A percentile compares a stretch with the other conserved stretches of the same genome.
These are phyloP conservation scores for Herminia tarsipennalis DNA, from an alignment of 2,888 invertebrate genomes.

Conservation along the genomic window DNA sequence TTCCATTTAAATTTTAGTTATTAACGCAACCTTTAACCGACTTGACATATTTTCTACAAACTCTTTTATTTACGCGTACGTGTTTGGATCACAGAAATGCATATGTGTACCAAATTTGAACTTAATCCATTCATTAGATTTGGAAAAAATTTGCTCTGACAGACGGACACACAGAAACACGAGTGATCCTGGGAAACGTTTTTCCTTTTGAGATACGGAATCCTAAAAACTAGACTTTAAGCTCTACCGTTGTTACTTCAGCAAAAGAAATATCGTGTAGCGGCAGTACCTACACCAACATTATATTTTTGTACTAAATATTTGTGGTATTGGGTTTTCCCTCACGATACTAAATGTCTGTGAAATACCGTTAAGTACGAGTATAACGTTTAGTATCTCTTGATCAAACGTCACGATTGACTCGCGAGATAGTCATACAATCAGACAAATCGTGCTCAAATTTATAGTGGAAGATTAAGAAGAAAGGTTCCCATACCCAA, in stretches of 20 bases:
- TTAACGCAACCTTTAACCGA: too few relatives aligned
- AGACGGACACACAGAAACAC: too few relatives aligned
- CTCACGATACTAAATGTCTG: neutral
- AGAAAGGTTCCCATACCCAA: too few relatives aligned
- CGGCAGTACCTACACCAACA: neutral
- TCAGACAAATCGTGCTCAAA: neutral
- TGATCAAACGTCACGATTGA: constrained; percentile 5
- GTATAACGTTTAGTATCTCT: constrained; percentile 2
- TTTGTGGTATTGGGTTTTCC: constrained; percentile 7
- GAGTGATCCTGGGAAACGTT: too few relatives aligned
- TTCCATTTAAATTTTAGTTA: too few relatives aligned
- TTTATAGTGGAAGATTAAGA: neutral
- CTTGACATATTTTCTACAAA: too few relatives aligned
- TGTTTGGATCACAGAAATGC: too few relatives aligned
- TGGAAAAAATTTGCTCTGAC: neutral
- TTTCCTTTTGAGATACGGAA: too few relatives aligned
- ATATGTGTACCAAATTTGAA: too few relatives aligned
- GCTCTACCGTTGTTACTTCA: neutral
- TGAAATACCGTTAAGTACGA: constrained; percentile 9
- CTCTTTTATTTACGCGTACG: too few relatives aligned
- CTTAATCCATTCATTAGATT: too few relatives aligned
- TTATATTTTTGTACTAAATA: constrained; percentile 2
- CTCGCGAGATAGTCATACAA: neutral
- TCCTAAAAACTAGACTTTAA: neutral
- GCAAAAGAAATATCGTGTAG: neutral